Evolutionary conservation across 2,797 vertebrate species (phyloP).

Genomic region (Remorina albescens): DNA sequence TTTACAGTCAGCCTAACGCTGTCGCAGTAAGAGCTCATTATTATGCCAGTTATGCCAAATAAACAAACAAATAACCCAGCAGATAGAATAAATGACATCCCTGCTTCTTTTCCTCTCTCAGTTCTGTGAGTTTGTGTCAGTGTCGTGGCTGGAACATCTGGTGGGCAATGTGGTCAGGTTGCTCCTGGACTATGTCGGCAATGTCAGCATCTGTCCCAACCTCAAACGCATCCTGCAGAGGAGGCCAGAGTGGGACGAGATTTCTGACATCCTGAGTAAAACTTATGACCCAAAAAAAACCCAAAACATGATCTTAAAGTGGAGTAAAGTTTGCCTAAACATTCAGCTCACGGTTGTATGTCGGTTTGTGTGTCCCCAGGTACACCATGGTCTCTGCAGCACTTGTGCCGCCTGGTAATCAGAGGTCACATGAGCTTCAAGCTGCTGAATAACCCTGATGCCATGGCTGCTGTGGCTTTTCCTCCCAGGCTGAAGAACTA

Average conservation of each 20-base stretch:
- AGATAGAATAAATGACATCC: neutral
- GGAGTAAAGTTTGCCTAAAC: too few species aligned
- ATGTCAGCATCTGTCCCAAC: conserved; percentile 86
- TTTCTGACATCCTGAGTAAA: conserved; percentile 88
- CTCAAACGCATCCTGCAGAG: conserved; percentile 84
- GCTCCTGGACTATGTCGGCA: conserved; percentile 89
- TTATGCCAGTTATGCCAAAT: neutral
- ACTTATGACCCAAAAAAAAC: neutral
- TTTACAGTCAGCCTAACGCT: conserved; percentile 52
- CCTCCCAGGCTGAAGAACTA: conserved; percentile 86
- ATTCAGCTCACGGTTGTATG: neutral
- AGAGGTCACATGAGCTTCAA: conserved; percentile 83
- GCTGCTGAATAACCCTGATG: conserved; percentile 79
- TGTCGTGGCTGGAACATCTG: conserved; percentile 87
- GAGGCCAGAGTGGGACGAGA: conserved; percentile 88
- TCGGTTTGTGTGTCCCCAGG: conserved; percentile 71
- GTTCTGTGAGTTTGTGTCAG: conserved; percentile 92
- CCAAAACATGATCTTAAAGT: neutral
- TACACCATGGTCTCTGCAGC: conserved; percentile 88
- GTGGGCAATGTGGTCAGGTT: conserved; percentile 83
- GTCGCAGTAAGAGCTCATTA: conserved; percentile 69
- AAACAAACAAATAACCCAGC: neutral
- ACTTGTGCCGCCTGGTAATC: conserved; percentile 89
- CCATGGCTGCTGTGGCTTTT: conserved; percentile 80
- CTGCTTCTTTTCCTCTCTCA: conserved; percentile 24